A percentile compares a stretch with the other conserved stretches of the same genome.
phyloP scores from a whole-genome alignment of 2,113 vertebrate genomes.

The Neopipo cinnamomea region DNA sequence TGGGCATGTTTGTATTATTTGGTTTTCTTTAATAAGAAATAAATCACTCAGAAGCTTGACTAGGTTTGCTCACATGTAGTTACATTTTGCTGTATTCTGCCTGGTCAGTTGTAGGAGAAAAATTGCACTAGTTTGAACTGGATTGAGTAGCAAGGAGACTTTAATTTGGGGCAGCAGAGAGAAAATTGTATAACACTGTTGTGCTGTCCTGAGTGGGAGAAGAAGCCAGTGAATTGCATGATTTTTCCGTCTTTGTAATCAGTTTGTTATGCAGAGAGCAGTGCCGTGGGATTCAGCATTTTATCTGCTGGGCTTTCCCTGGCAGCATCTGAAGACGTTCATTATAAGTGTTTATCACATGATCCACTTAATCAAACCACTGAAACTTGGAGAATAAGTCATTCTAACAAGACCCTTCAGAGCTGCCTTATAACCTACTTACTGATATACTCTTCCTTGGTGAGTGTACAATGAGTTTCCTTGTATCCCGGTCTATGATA shows the following conservation, averaged over 20 bases:
- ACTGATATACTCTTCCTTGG: slow-evolving; percentile 70
- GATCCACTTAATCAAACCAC: slow-evolving; percentile 74
- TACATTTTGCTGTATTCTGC: background rate
- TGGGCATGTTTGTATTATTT: background rate
- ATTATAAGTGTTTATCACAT: slow-evolving; percentile 74
- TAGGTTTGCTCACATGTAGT: background rate
- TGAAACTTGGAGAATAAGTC: slow-evolving; percentile 71
- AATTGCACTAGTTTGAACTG: slow-evolving; percentile 7
- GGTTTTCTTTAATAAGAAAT: background rate
- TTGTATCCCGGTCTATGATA: slow-evolving; percentile 62
- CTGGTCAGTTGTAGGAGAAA: background rate
- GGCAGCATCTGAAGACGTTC: slow-evolving; percentile 74
- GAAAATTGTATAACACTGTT: slow-evolving; percentile 46
- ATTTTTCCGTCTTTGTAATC: slow-evolving; percentile 49
- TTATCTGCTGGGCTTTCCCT: slow-evolving; percentile 69
- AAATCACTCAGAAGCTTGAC: background rate
- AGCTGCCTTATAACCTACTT: slow-evolving; percentile 68
- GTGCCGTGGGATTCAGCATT: slow-evolving; percentile 50
- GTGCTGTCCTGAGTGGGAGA: slow-evolving; percentile 41
- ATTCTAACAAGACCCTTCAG: slow-evolving; percentile 72
- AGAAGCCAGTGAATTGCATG: slow-evolving; percentile 38
- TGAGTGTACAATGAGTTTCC: slow-evolving; percentile 72
- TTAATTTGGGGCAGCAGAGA: slow-evolving; percentile 8
- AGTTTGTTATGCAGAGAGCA: slow-evolving; percentile 58
- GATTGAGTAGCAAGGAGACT: slow-evolving; percentile 7